Base-by-base conservation (phyloP, 2,888 invertebrate species). In the Drosophila leonis region DNA sequence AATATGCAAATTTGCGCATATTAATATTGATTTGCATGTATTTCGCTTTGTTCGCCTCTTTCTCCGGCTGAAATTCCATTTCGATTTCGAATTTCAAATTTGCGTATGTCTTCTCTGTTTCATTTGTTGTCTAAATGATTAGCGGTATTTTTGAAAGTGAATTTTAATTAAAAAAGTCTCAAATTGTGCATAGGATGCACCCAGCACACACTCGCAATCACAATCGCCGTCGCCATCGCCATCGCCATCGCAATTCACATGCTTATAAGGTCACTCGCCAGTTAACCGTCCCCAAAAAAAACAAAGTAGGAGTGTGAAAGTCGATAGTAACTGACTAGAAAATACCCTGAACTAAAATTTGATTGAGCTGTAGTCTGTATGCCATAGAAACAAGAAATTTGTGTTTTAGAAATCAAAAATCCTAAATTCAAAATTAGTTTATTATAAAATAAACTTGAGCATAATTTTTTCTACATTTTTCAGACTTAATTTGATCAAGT, bases 91-190 rank as follows among this genome's bases (percentile, higher is more conserved):
- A n/a, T 35, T 35, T 52, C 33, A 39, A 33, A 42, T 52, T 63
- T 51, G 49, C 27, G n/a, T 33, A 51, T 51, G 24, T 49, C 39
- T 64, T 67, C 33, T 24, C 29, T 31, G 59, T 57, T 29, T 31
- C 39, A 41, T 42, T 57, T 59, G 24, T 15, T 48, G 49, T 66
- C 75, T 51, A 55, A 85, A 83, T 88, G 75, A 83, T 83, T 86
- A 86, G 83, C 86, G 88, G 88, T 83, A 83, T 88, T 86, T 83
- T 79, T 83, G 89, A 83, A 83, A 88, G 89, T 83, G 75, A 86
- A 80, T 83, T 88, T 88, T 88, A 88, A 83, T 83, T 83, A 83
- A 80, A 80, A 83, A 86, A 65, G n/a, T 65, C 62, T 59, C 69
- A 63, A 81, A 54, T 67, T 83, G 67, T 76, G 84, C 72, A 84